Conservation (phyloP, 2,888 invertebrate genomes). For the Microctonus brassicae region DNA sequence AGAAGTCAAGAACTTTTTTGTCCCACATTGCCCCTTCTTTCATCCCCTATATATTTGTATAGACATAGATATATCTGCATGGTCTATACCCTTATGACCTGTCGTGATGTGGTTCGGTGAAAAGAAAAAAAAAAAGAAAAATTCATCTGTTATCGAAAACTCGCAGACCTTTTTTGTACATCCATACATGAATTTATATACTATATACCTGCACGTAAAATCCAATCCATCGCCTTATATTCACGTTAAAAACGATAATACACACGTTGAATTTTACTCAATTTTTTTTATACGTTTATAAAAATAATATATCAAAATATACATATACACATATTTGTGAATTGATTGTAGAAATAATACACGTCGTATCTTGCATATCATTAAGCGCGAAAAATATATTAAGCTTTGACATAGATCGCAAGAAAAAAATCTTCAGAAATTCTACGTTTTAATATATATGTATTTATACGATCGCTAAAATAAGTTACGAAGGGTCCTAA, state of each 20-base stretch:
- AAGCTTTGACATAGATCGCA: background rate
- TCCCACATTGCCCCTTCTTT: background rate
- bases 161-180: conserved; percentile 33
- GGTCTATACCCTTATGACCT: background rate
- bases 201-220: background rate
- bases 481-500: conserved; percentile 18
- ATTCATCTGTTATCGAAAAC: conserved; percentile 30
- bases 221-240: background rate
- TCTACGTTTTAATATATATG: background rate
- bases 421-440: background rate
- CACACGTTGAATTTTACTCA: background rate
- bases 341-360: background rate
- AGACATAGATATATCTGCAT: background rate
- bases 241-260: conserved; percentile 11
- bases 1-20: conserved; percentile 6
- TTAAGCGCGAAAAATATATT: background rate
- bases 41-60: background rate
- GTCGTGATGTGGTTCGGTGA: conserved; percentile 13
- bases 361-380: background rate
- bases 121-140: conserved; percentile 21
- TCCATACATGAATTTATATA: conserved; percentile 4
- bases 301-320: too few relatives aligned
- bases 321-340: background rate
- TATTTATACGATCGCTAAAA: conserved; percentile 11
- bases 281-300: too few relatives aligned